Evolutionary conservation across 2,888 invertebrate species (phyloP), one percentile per base, ranked within the genome.

Genomic region (Seira musarum): DNA sequence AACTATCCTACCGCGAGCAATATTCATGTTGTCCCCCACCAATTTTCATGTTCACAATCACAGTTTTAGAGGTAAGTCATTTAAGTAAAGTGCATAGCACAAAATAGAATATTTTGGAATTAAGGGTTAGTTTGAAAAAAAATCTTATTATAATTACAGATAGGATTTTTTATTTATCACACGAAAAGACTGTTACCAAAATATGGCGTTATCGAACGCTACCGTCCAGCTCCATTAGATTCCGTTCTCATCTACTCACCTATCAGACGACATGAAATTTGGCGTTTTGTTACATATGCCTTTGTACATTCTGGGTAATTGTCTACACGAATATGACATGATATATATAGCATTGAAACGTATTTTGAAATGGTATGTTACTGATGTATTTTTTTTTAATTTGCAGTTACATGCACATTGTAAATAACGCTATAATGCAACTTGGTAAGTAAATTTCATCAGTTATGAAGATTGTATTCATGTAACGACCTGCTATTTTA

Each of bases 201-300:
- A 86, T 88, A 87, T 86, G 84, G 84, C 15, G 64, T 72, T 60
- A 74, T 85, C 21, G 89, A 88, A 53, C 90, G 90, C 88, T 90
- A 88, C 89, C 91, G 89, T 30, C 93, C 93, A 35, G 96, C 97
- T 0, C 95, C 96, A 0, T 92, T 94, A 46, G 94, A 95, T 8
- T 93, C 93, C 71, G 89, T 94, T 1, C 93, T 97, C 85, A 96
- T 98, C 84, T 98, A 97, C 89, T 93, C 96, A 90, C 98, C 98
- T 0, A 91, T 93, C 81, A 92, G 93, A 87, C 92, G 98, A 82
- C 91, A 93, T 73, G 95, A 99, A 90, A 94, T 93, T 0, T 99
- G 99, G 99, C 91, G 99, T 87, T 99, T 93, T 89, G 87, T 97
- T 66, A 94, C 96, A 0, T 99, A 99, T 88, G 98, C 98, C 96